phyloP scores from a whole-genome alignment of 2,113 vertebrate genomes.

The Nymphicus hollandicus region DNA sequence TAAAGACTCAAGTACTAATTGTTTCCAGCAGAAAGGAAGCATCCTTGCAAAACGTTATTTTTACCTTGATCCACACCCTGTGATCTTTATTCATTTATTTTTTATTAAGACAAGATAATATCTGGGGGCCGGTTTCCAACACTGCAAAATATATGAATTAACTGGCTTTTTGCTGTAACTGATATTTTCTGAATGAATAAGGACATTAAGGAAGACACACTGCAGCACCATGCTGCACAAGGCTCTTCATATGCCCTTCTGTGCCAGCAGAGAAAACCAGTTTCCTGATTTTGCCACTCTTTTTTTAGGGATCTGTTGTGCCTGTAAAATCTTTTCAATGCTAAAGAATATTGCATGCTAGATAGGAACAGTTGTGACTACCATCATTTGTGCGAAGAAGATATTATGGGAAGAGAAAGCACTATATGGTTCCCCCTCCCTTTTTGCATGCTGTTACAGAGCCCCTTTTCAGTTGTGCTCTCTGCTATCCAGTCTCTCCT shows the following conservation, averaged over 20 bases:
- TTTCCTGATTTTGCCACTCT: not conserved
- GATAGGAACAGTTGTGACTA: not conserved
- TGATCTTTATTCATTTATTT: not conserved
- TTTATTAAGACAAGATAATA: not conserved
- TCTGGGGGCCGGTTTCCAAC: not conserved
- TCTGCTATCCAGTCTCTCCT: not conserved
- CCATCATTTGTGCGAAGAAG: not conserved
- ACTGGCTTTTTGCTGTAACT: not conserved
- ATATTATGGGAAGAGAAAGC: not conserved
- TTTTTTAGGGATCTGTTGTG: not conserved
- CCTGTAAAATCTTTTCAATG: not conserved
- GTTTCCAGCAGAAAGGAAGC: not conserved
- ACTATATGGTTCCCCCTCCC: not conserved
- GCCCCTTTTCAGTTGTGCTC: not conserved
- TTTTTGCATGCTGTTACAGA: not conserved
- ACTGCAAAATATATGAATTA: not conserved
- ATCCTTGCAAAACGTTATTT: conserved; percentile 1
- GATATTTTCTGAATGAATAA: not conserved
- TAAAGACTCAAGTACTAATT: not conserved
- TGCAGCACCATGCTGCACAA: not conserved
- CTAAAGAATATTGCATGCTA: not conserved
- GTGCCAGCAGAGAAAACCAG: not conserved
- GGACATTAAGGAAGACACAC: not conserved
- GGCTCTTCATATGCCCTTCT: not conserved
- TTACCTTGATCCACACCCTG: not conserved